Conservation (phyloP, 2,888 invertebrate species). For the Caenorhabditis sinica region DNA sequence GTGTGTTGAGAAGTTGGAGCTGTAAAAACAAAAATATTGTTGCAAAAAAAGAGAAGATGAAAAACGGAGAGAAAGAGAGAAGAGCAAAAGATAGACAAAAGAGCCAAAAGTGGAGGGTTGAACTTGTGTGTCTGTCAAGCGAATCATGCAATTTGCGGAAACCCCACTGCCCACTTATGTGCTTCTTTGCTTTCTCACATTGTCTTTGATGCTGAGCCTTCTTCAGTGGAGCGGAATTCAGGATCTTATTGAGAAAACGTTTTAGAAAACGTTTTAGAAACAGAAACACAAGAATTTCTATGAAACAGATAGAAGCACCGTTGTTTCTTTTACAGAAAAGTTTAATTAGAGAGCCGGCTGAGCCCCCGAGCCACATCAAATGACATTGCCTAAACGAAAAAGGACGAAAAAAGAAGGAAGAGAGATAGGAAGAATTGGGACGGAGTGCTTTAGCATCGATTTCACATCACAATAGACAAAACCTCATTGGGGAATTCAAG, state of each 20-base stretch:
- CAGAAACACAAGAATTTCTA: neutral
- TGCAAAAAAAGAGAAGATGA: neutral
- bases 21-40: conserved; percentile 52
- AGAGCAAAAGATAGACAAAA: conserved; percentile 33
- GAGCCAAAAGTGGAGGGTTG: conserved; percentile 38
- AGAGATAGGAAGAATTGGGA: conserved; percentile 1
- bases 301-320: conserved; percentile 35
- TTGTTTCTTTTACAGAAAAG: conserved; percentile 16
- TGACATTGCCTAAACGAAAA: conserved; percentile 46
- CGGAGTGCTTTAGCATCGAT: conserved; percentile 62
- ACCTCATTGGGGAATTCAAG: conserved; percentile 61
- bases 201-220: conserved; percentile 40
- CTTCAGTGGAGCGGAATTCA: conserved; percentile 10
- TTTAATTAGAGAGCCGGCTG: conserved; percentile 62
- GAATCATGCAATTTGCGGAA: conserved; percentile 65
- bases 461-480: conserved; percentile 58
- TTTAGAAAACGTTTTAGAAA: neutral
- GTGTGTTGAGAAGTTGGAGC: conserved; percentile 19
- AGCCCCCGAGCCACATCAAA: conserved; percentile 53
- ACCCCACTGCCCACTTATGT: conserved; percentile 62
- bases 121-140: conserved; percentile 55
- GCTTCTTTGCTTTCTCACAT: conserved; percentile 60
- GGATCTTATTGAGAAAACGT: conserved; percentile 8
- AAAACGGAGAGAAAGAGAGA: neutral
- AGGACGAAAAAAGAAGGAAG: conserved; percentile 22